These are phyloP conservation scores for Pionites leucogaster DNA, from an alignment of 2,113 vertebrate genomes.

Conservation along the genomic window DNA sequence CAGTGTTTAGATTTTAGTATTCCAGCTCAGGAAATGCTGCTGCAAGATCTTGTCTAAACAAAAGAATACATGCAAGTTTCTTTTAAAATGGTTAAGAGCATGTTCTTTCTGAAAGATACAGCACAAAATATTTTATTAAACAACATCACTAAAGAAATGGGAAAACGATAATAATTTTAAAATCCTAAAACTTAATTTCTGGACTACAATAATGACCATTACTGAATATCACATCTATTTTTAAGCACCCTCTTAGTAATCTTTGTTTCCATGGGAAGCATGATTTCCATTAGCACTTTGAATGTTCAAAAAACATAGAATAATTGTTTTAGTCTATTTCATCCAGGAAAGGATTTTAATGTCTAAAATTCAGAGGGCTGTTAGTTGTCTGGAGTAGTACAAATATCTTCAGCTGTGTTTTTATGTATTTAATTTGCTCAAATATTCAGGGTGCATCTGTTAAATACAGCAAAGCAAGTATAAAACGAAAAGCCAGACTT, in stretches of 20 bases:
- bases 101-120: not conserved
- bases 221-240: slow-evolving; percentile 7
- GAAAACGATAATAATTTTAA: not conserved
- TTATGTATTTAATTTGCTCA: slow-evolving; percentile 10
- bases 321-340: slow-evolving; percentile 42
- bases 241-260: slow-evolving; percentile 32
- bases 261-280: slow-evolving; percentile 56
- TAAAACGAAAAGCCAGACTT: not conserved
- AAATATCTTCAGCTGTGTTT: not conserved
- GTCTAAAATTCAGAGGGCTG: slow-evolving; percentile 4
- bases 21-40: slow-evolving; percentile 4
- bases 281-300: slow-evolving; percentile 15
- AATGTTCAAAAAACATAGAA: slow-evolving; percentile 15
- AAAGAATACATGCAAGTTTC: not conserved
- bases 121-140: not conserved
- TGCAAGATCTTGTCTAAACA: slow-evolving; percentile 1
- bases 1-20: not conserved
- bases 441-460: not conserved
- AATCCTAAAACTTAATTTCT: slow-evolving; percentile 16
- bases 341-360: not conserved
- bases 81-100: not conserved
- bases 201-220: not conserved
- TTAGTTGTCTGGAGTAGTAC: not conserved
- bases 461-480: not conserved
- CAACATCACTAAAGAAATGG: not conserved